Evolutionary conservation across 2,797 vertebrate species (phyloP).

Genomic region (Chloroceryle inda): DNA sequence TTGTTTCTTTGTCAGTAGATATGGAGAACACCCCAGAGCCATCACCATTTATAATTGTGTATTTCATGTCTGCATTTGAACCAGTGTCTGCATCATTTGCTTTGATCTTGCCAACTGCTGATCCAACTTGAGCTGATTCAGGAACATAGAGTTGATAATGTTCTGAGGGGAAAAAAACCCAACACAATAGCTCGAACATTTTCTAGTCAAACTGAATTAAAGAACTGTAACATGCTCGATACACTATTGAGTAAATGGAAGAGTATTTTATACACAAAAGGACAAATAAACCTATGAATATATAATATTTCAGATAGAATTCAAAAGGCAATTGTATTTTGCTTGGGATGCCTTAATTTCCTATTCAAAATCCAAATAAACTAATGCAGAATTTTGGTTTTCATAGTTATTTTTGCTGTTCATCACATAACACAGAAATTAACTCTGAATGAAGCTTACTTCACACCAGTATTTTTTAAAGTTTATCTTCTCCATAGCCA

Average conservation of each 20-base stretch:
- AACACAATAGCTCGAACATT: not conserved
- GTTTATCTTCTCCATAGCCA: not conserved
- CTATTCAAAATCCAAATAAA: not conserved
- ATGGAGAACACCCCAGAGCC: slow-evolving; percentile 92
- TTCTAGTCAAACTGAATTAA: not conserved
- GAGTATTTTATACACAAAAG: not conserved
- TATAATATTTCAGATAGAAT: not conserved
- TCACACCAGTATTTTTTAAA: not conserved
- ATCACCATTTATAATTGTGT: slow-evolving; percentile 94
- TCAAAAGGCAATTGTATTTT: not conserved
- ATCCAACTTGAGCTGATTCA: slow-evolving; percentile 96
- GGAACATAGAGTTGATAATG: slow-evolving; percentile 96
- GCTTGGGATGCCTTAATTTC: not conserved
- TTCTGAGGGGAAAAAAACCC: slow-evolving; percentile 78
- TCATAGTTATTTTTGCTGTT: not conserved
- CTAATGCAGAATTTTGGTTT: not conserved
- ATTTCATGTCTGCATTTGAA: slow-evolving; percentile 95
- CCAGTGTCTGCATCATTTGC: slow-evolving; percentile 95
- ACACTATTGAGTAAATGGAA: not conserved
- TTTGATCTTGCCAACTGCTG: slow-evolving; percentile 97
- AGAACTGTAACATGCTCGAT: rapidly evolving
- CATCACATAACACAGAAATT: not conserved
- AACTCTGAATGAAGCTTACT: not conserved
- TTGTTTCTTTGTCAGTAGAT: slow-evolving; percentile 92
- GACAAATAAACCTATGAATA: not conserved